phyloP scores from a whole-genome alignment of 1,140 invertebrate species.

The Pinna nobilis region DNA sequence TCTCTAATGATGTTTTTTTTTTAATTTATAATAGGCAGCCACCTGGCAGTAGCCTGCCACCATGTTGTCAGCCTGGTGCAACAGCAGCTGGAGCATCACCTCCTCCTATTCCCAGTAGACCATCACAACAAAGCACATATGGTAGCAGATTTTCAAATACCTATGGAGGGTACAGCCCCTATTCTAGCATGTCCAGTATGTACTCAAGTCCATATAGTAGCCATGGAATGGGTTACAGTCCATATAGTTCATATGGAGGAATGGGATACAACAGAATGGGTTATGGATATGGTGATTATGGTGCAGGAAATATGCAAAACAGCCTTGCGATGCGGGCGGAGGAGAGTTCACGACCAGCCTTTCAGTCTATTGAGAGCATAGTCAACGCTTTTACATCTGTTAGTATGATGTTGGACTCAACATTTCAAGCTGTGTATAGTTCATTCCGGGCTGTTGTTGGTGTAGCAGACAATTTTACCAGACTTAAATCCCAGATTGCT shows the following conservation, averaged over 20 bases:
- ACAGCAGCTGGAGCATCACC: constrained; percentile 27
- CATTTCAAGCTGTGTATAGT: constrained; percentile 94
- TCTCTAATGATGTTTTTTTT: too few relatives aligned
- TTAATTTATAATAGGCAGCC: not conserved
- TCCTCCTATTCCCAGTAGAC: constrained; percentile 60
- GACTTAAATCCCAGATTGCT: constrained; percentile 86
- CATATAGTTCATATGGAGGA: constrained; percentile 47
- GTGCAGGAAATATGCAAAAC: constrained; percentile 66
- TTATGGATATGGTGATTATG: constrained; percentile 56
- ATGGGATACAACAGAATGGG: constrained; percentile 66
- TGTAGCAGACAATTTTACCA: constrained; percentile 94
- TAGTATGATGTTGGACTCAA: constrained; percentile 97
- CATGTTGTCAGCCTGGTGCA: constrained; percentile 34
- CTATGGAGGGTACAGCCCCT: constrained; percentile 29
- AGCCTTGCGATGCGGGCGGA: constrained; percentile 91
- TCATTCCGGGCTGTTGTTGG: constrained; percentile 96
- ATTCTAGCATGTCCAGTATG: constrained; percentile 19
- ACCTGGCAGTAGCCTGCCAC: constrained; percentile 7
- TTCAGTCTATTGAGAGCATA: constrained; percentile 95
- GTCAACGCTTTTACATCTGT: constrained; percentile 93
- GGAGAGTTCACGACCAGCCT: constrained; percentile 92
- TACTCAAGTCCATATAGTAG: constrained; percentile 46
- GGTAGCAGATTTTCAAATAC: constrained; percentile 18
- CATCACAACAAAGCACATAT: constrained; percentile 23
- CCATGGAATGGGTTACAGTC: constrained; percentile 35